Evolutionary conservation across 2,113 vertebrate species (phyloP).

Genomic region (Xenopus borealis): DNA sequence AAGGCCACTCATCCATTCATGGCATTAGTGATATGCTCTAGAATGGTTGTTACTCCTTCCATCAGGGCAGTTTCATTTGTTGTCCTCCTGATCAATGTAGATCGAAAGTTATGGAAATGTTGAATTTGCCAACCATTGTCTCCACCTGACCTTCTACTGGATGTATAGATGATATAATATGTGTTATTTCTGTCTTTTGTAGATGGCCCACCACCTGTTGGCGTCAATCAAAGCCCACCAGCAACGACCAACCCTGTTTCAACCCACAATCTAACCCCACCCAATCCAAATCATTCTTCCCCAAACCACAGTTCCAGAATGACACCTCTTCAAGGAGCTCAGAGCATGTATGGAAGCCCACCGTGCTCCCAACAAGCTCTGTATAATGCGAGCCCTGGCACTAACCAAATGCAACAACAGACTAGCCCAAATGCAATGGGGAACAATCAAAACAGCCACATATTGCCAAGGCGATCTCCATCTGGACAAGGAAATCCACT

Average conservation of each 20-base stretch:
- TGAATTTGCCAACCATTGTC: too few species aligned
- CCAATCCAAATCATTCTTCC: constrained; percentile 74
- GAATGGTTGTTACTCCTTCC: too few species aligned
- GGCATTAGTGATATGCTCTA: too few species aligned
- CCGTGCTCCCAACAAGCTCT: constrained; percentile 66
- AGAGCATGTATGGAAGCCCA: constrained; percentile 69
- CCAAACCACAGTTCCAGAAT: constrained; percentile 71
- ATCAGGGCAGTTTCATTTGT: too few species aligned
- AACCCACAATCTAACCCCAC: constrained; percentile 70
- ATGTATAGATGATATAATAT: too few species aligned
- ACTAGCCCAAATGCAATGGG: constrained; percentile 72
- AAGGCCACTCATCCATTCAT: too few species aligned
- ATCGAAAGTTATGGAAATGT: too few species aligned
- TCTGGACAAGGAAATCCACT: constrained; percentile 56
- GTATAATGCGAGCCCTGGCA: constrained; percentile 61
- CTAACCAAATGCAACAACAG: constrained; percentile 73
- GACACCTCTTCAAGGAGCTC: constrained; percentile 61
- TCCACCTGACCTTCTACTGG: too few species aligned
- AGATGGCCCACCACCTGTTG: constrained; percentile 68
- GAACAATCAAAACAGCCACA: constrained; percentile 69
- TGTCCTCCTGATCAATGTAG: too few species aligned
- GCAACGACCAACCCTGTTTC: constrained; percentile 68
- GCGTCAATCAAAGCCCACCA: constrained; percentile 69
- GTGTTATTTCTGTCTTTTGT: constrained; percentile 14
- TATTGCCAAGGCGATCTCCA: constrained; percentile 67